Conservation (phyloP, 2,888 invertebrate genomes). For the Papilio gigon region DNA sequence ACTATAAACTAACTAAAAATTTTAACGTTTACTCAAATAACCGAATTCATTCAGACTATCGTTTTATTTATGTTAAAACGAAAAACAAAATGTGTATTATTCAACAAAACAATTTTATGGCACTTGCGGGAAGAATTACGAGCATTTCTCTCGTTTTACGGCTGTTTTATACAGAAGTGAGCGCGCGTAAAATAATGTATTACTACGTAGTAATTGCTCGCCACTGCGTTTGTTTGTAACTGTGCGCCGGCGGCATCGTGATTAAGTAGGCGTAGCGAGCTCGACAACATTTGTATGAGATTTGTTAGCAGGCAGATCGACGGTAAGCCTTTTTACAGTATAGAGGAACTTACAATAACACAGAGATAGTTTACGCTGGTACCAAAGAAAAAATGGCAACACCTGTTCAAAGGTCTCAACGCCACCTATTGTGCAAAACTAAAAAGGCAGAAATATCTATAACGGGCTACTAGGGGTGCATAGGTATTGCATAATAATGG, state of each 20-base stretch:
- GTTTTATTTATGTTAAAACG: conserved; percentile 12
- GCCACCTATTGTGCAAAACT: conserved; percentile 1
- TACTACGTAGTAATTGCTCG: conserved; percentile 17
- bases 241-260: too few relatives aligned
- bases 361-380: background rate
- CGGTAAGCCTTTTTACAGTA: background rate
- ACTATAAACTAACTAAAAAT: too few relatives aligned
- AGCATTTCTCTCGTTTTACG: conserved; percentile 22
- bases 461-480: conserved; percentile 11
- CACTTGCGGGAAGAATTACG: conserved; percentile 19
- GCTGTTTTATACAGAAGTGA: conserved; percentile 30
- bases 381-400: background rate
- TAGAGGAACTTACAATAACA: background rate
- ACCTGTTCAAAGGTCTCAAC: background rate
- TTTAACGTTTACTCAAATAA: background rate
- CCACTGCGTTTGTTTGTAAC: background rate
- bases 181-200: conserved; percentile 8
- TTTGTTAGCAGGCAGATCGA: conserved; percentile 3
- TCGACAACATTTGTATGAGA: too few relatives aligned
- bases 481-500: background rate
- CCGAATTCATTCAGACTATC: background rate
- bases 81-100: conserved; percentile 16
- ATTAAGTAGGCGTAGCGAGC: too few relatives aligned
- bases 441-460: background rate
- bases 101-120: conserved; percentile 24